Conservation (phyloP, 2,888 invertebrate species). For the Stomorhina lunata region DNA sequence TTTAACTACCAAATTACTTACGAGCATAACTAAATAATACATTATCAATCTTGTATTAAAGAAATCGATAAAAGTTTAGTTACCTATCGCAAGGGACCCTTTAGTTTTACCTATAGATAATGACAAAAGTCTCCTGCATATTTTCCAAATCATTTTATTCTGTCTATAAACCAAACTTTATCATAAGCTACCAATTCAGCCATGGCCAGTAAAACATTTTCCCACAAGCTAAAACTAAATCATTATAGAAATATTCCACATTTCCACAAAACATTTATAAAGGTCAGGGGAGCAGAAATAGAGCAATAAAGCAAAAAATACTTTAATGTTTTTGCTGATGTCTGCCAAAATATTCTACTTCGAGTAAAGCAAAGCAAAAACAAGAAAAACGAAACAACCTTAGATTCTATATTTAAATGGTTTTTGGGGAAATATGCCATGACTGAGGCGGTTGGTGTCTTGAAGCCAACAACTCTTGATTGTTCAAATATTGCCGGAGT, state of each 20-base stretch:
- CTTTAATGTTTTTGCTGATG: slow-evolving; percentile 45
- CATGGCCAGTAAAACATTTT: not conserved
- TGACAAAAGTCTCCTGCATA: too few species aligned
- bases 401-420: not conserved
- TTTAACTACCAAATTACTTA: too few species aligned
- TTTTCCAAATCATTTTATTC: not conserved
- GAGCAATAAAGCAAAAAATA: not conserved
- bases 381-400: not conserved
- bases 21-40: too few species aligned
- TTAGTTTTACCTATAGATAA: too few species aligned
- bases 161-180: not conserved
- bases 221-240: not conserved
- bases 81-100: too few species aligned
- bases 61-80: too few species aligned
- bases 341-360: slow-evolving; percentile 26
- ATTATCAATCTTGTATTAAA: too few species aligned
- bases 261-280: not conserved
- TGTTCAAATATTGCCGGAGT: slow-evolving; percentile 1
- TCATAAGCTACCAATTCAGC: not conserved
- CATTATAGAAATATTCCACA: not conserved
- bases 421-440: slow-evolving; percentile 2
- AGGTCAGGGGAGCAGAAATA: not conserved
- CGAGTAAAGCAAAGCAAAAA: not conserved
- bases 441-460: not conserved
- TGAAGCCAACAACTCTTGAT: slow-evolving; percentile 19